These are phyloP conservation scores for Trachelus tabidus DNA, from an alignment of 2,888 invertebrate species.

Conservation along the genomic window DNA sequence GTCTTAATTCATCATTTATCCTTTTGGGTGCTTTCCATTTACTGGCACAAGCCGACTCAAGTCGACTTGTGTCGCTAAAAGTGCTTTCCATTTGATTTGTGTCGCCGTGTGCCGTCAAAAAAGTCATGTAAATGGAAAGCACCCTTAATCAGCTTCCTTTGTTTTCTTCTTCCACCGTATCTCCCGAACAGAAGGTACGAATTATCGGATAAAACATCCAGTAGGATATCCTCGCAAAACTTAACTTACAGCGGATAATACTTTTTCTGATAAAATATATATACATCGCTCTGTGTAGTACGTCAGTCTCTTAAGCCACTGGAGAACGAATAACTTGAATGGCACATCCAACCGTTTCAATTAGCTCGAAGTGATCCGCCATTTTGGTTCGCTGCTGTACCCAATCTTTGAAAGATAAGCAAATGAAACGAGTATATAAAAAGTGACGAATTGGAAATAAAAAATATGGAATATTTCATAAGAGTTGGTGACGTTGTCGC, in stretches of 20 bases:
- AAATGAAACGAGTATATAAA: background rate
- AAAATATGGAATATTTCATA: background rate
- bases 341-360: background rate
- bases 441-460: background rate
- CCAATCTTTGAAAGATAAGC: background rate
- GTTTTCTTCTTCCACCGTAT: conserved; percentile 3
- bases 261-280: conserved; percentile 45
- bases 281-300: conserved; percentile 32
- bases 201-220: conserved; percentile 11
- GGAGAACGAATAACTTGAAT: conserved; percentile 13
- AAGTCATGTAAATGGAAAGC: too few species aligned
- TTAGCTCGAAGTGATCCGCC: background rate
- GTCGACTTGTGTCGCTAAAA: too few species aligned
- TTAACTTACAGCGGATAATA: conserved; percentile 19
- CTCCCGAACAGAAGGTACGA: conserved; percentile 1
- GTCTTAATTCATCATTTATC: background rate
- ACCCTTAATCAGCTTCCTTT: conserved; percentile 2
- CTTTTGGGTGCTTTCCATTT: too few species aligned
- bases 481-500: background rate
- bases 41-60: too few species aligned
- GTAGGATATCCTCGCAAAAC: background rate
- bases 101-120: too few species aligned
- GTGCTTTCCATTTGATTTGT: too few species aligned
- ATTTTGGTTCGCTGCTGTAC: background rate
- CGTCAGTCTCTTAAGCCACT: conserved; percentile 41